Conservation (phyloP, 1,140 invertebrate genomes). For the Geopemphigus sp. region DNA sequence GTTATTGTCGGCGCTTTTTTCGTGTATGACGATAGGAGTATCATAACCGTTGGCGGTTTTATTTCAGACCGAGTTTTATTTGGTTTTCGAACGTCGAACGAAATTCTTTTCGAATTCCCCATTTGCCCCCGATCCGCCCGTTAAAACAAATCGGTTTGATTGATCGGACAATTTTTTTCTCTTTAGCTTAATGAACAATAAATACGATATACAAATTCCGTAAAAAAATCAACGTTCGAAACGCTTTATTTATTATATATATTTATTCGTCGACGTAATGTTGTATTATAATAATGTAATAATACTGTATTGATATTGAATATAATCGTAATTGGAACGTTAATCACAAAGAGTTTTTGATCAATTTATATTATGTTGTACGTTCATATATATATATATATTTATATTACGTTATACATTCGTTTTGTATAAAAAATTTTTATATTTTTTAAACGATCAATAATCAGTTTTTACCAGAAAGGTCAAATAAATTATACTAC, state of each 20-base stretch:
- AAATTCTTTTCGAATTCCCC: background rate
- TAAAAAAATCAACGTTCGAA: background rate
- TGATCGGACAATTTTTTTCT: slow-evolving; percentile 5
- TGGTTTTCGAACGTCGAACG: slow-evolving; percentile 14
- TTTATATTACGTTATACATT: background rate
- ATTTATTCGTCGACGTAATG: background rate
- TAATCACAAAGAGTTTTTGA: background rate
- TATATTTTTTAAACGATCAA: background rate
- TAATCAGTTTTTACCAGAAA: background rate
- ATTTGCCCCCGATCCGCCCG: background rate
- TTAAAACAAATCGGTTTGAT: slow-evolving; percentile 4
- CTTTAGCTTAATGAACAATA: background rate
- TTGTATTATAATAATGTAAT: background rate
- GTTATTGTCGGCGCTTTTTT: background rate
- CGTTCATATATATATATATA: no score
- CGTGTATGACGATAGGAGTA: background rate
- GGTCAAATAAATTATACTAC: background rate
- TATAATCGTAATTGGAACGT: no score
- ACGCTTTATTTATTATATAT: background rate
- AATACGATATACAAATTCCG: no score
- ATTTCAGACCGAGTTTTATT: slow-evolving; percentile 9
- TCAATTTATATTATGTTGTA: background rate
- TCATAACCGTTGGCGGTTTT: slow-evolving; percentile 10
- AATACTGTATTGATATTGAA: no score
- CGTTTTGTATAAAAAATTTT: no score